Base-by-base conservation (phyloP, 2,888 invertebrate species). In the Ommatoiulus sabulosus region DNA sequence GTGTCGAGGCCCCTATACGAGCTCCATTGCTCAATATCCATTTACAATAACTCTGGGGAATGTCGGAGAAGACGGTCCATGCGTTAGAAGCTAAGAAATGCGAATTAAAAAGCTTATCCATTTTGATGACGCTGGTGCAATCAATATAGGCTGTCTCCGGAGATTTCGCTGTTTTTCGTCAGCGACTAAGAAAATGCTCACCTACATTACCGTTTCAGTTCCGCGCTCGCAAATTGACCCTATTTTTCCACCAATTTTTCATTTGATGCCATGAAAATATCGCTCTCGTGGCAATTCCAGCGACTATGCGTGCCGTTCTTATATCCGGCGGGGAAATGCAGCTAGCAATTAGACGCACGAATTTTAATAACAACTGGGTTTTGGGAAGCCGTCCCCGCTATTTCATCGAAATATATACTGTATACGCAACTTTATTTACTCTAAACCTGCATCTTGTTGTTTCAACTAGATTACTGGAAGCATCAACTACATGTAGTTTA, bases 31-130 rank as follows among this genome's bases (percentile, higher is more conserved):
- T 57, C 57, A 17, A 57, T 57, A 57, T 57, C 57, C 15, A 57
- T 57, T 57, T 57, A n/a, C 57, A 57, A 57, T 57, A 57, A 57
- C 57, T 57, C 57, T 15, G n/a, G 57, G 57, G 57, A 57, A 57
- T 57, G 17, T 12, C 57, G 0, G 0, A 1, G 15, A 17, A 17
- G n/a, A 57, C 5, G 57, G 57, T 17, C 57, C 57, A 57, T 6
- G n/a, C 57, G 17, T 57, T 57, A 57, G 15, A 57, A 57, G 57
- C 17, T 15, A 57, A 57, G 17, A 57, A 57, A 6, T 17, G 57
- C 57, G 57, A 57, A 57, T 57, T 57, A 57, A 57, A 57, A 57
- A 17, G 57, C 57, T 57, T 57, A n/a, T 57, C 57, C 10, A 57
- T 57, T 57, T 57, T 17, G 57, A 57, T 17, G 57, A 57, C 57